Percentiles rank a stretch among this genome's conserved stretches.
Conservation (phyloP, 2,113 vertebrate species). For the Machaerirhynchus nigripectus region DNA sequence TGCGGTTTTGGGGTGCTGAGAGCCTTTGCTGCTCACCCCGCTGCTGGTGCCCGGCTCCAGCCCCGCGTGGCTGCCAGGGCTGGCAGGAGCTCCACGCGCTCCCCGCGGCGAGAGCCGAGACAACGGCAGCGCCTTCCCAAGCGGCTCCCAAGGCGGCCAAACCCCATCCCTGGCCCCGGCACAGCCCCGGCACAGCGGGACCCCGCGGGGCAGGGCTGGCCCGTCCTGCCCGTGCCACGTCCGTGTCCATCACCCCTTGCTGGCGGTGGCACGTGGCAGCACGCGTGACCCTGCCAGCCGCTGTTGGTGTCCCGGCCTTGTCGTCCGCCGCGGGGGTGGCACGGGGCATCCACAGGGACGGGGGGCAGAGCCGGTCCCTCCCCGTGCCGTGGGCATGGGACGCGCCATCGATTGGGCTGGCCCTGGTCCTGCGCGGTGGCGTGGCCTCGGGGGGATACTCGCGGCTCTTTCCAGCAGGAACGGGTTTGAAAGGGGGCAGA, state of each 20-base stretch:
- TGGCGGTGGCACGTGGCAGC: background rate
- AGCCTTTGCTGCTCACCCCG: background rate
- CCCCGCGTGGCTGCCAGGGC: background rate
- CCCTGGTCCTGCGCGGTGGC: rapidly evolving
- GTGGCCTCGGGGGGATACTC: rapidly evolving
- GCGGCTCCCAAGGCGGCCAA: rapidly evolving
- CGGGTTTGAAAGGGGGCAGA: background rate
- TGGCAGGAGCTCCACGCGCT: background rate
- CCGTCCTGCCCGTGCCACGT: rapidly evolving
- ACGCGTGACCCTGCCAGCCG: background rate
- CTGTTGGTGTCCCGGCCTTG: rapidly evolving
- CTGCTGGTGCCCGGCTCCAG: rapidly evolving
- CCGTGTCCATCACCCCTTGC: background rate
- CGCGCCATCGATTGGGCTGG: background rate
- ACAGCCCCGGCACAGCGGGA: rapidly evolving
- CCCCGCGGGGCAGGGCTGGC: background rate
- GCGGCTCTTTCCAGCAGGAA: background rate
- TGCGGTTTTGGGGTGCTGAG: background rate
- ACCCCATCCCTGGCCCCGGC: background rate
- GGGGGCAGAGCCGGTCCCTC: background rate
- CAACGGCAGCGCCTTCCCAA: background rate
- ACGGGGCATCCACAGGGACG: background rate
- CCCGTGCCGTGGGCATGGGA: rapidly evolving
- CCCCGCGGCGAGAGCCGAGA: rapidly evolving
- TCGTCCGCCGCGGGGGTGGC: background rate